Base-by-base conservation (phyloP, 2,888 invertebrate species). In the Agrotis puta region DNA sequence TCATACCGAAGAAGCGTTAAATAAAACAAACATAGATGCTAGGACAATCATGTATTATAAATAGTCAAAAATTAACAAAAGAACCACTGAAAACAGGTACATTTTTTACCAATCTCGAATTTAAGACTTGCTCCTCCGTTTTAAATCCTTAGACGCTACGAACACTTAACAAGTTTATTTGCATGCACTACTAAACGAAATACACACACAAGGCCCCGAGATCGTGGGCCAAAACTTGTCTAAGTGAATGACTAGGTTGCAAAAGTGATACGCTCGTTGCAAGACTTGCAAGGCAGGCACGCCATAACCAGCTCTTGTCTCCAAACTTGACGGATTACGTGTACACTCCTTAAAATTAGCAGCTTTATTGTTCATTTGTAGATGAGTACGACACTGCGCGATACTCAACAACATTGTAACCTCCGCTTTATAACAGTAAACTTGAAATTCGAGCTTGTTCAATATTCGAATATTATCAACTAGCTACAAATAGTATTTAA, bases 1-100 rank as follows among this genome's bases (percentile, higher is more conserved):
- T 22, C 20, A 51, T 3, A 27, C 56, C 9, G 24, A 61, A 11
- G 7, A 33, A 9, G 20, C 47, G 64, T 69, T 51, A 51, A 83
- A 82, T 88, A 89, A 94, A 89, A 92, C 92, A 89, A 88, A 84
- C 74, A 79, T 91, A 88, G 94, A 95, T 95, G 95, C 95, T 96
- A 96, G 93, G 95, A 95, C 95, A 95, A 95, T 96, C 93, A 95
- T 95, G 94, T 95, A 95, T 95, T 95, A 96, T 95, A 96, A 96
- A 96, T 96, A 95, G 95, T 95, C 95, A 95, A 96, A 95, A 95
- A 94, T 93, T 94, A 95, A 95, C 95, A 95, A 95, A 95, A 95
- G 94, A 94, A 95, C 94, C 94, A 94, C 91, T 94, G 94, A 95
- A 95, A 95, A 95, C 95, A 95, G 95, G 95, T 95, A 95, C 95